Conservation (phyloP, 2,888 invertebrate species). For the Esperia sulphurella region DNA sequence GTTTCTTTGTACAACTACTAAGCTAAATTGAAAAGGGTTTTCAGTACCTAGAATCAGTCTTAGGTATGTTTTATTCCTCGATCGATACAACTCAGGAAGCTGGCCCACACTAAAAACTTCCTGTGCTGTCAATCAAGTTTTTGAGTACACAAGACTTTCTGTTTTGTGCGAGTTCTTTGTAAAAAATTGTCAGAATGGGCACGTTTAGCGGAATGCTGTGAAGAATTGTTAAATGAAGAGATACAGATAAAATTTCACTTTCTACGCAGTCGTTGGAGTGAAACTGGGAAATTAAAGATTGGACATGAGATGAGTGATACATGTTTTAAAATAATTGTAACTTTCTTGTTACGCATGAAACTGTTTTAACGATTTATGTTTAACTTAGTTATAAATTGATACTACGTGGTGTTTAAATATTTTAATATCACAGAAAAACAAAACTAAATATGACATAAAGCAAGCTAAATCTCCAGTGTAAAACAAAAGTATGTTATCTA, state of each 20-base stretch:
- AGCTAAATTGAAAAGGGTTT: not conserved
- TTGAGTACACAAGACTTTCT: constrained; percentile 3
- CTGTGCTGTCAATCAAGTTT: constrained; percentile 14
- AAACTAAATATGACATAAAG: too few species aligned
- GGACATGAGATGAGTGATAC: not conserved
- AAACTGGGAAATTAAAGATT: constrained; percentile 9
- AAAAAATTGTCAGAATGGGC: constrained; percentile 10
- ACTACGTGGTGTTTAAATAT: too few species aligned
- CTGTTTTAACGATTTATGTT: too few species aligned
- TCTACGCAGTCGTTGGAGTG: constrained; percentile 13
- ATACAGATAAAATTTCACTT: constrained; percentile 13
- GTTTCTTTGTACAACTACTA: not conserved
- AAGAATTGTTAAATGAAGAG: constrained; percentile 4
- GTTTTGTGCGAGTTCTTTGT: not conserved
- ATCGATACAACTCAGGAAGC: too few species aligned
- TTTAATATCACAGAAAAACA: too few species aligned
- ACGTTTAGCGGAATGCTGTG: constrained; percentile 12
- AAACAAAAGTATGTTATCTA: too few species aligned
- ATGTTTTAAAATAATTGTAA: not conserved
- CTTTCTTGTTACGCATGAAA: not conserved
- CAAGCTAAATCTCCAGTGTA: too few species aligned
- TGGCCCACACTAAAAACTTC: too few species aligned
- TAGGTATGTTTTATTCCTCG: not conserved
- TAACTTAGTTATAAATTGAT: too few species aligned
- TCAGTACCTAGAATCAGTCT: not conserved